Base-by-base conservation (phyloP, 2,888 invertebrate genomes). In the Isoperla grammatica region DNA sequence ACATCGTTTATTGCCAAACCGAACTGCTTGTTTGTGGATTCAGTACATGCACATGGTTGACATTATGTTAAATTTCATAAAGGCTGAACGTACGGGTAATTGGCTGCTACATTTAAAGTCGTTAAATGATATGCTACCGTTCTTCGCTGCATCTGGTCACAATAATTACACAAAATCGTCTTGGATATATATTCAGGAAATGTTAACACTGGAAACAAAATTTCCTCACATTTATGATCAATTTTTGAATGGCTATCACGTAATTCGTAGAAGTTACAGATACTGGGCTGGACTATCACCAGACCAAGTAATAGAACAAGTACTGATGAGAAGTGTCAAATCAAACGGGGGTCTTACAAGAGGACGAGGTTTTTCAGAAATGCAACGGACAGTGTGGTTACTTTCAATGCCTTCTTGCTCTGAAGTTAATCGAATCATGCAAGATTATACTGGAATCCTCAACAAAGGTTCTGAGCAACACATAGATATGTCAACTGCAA, bases 321-420 rank as follows among this genome's bases (percentile, higher is more conserved):
- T 17, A 40, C 6, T 55, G 39, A 55, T 55, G 57, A 59, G 13
- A 49, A 22, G 23, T 17, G n/a, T 57, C 1, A 60, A 60, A 59
- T 46, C 35, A 15, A 22, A 12, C 12, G 57, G 48, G 15, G 60
- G 60, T 17, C 37, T 60, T 15, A 60, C 60, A 29, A 43, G 43
- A 43, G 57, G 60, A 11, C 56, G 40, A 55, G 37, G 55, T 15
- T 15, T 55, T n/a, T 6, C 35, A 1, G 55, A 39, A 11, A 15
- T n/a, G 9, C 35, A 23, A 17, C 60, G 46, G 53, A 59, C 6
- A 63, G 15, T 57, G 67, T 65, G 12, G 49, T 61, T 20, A 67
- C 48, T 62, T 68, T 69, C n/a, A 13, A 45, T 45, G 45, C 67
- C 67, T 75, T 67, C 67, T 37, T 66, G 46, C 37, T 64, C 20